A percentile compares a stretch with the other conserved stretches of the same genome.
Conservation (phyloP, 2,113 vertebrate genomes). For the Psephotus haematonotus region DNA sequence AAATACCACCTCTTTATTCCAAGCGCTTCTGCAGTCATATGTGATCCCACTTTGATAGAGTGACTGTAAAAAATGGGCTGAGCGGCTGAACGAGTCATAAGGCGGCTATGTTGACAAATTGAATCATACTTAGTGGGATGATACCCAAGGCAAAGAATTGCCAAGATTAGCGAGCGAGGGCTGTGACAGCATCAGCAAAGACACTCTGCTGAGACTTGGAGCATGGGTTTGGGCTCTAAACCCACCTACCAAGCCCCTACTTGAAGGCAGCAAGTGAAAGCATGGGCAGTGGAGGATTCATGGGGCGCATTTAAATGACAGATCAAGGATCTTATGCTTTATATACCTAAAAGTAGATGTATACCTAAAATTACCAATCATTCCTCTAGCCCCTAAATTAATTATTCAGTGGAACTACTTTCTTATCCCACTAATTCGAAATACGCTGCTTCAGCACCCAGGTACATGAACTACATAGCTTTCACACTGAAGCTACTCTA, state of each 20-base stretch:
- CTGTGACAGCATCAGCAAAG: neutral
- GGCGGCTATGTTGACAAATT: neutral
- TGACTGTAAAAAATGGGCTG: neutral
- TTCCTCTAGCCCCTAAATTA: neutral
- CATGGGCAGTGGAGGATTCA: neutral
- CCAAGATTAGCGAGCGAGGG: fast-evolving
- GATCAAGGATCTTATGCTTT: neutral
- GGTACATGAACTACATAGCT: neutral
- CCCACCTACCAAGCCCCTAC: neutral
- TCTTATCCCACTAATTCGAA: neutral
- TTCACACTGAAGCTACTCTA: neutral
- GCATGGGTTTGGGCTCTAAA: neutral
- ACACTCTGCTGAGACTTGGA: neutral
- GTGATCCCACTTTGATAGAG: neutral
- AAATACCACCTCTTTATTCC: neutral
- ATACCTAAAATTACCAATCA: neutral
- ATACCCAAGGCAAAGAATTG: neutral
- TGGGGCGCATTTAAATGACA: neutral
- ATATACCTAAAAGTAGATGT: neutral
- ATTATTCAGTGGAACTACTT: neutral
- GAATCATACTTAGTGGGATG: neutral
- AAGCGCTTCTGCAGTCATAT: neutral
- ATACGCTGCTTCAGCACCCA: neutral
- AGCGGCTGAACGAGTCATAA: neutral
- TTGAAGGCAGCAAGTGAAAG: neutral